phyloP scores from a whole-genome alignment of 2,113 vertebrate species.

The Echinops telfairi region DNA sequence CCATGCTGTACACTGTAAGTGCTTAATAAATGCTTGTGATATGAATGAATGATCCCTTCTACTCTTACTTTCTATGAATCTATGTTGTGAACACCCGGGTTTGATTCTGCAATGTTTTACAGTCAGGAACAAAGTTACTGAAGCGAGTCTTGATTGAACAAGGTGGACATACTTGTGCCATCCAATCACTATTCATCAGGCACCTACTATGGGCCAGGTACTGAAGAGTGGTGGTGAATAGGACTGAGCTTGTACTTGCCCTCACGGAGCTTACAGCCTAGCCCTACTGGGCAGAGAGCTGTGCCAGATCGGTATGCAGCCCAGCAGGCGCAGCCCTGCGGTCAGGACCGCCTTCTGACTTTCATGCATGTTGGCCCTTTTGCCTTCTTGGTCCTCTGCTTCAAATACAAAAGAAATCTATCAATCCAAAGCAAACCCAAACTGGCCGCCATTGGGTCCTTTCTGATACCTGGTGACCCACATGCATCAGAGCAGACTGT shows the following conservation, averaged over 20 bases:
- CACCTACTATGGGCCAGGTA: neutral
- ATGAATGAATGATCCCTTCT: neutral
- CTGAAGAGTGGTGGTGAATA: neutral
- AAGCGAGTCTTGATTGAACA: neutral
- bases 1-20: neutral
- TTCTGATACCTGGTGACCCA: neutral
- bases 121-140: neutral
- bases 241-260: fast-evolving
- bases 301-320: fast-evolving
- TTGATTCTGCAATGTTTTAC: neutral
- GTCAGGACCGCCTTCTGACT: fast-evolving
- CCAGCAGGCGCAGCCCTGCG: neutral
- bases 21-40: neutral
- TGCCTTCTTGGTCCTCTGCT: neutral
- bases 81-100: neutral
- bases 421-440: neutral
- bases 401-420: neutral
- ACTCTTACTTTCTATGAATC: neutral
- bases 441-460: neutral
- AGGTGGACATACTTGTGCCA: neutral
- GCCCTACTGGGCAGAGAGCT: fast-evolving
- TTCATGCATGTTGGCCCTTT: neutral
- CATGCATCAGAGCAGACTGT: neutral
- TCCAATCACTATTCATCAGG: neutral
- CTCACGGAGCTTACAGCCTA: neutral